phyloP scores from a whole-genome alignment of 2,113 vertebrate genomes.

The Ctenodactylus gundi region DNA sequence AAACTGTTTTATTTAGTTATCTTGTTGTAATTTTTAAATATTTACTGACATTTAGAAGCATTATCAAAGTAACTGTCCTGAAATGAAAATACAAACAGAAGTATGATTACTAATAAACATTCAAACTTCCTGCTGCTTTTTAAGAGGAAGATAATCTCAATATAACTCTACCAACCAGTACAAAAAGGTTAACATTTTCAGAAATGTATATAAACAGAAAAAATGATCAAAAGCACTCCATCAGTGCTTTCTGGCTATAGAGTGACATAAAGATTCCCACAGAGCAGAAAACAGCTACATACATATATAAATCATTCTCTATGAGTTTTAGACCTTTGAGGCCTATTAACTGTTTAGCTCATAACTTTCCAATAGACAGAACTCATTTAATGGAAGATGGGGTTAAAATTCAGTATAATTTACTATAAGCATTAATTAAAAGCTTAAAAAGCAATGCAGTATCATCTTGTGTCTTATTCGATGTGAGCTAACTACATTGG shows the following conservation, averaged over 20 bases:
- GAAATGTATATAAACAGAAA: background rate
- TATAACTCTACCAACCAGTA: background rate
- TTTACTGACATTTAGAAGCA: background rate
- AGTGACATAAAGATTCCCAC: background rate
- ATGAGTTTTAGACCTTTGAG: background rate
- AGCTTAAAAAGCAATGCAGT: background rate
- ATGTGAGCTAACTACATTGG: background rate
- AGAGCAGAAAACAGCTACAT: background rate
- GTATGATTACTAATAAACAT: background rate
- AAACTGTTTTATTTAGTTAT: background rate
- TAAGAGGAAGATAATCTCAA: background rate
- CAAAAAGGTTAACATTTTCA: constrained; percentile 12
- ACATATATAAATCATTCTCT: background rate
- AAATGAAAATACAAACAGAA: background rate
- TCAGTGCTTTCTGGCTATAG: background rate
- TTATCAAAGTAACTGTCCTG: constrained; percentile 15
- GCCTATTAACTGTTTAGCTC: background rate
- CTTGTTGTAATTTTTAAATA: background rate
- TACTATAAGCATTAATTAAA: background rate
- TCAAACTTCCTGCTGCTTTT: background rate
- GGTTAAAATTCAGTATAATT: constrained; percentile 2
- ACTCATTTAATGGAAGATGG: background rate
- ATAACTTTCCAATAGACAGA: background rate
- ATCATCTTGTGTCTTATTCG: background rate
- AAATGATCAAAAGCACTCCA: background rate